Conservation (phyloP, 2,888 invertebrate genomes). For the Rhingia campestris region DNA sequence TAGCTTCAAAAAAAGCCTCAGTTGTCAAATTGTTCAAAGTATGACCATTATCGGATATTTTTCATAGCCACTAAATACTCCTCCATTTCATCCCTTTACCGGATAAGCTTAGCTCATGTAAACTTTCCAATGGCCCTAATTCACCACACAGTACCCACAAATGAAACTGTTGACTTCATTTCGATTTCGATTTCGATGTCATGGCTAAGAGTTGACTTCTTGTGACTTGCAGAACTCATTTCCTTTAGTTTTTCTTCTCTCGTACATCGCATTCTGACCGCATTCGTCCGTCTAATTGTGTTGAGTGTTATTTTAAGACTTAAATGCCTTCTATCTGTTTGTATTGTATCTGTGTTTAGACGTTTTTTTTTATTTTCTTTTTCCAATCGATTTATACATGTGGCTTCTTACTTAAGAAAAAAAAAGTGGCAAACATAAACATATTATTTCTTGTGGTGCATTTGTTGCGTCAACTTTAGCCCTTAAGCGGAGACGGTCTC, state of each 20-base stretch:
- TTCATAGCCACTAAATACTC: too few species aligned
- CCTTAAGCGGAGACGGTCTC: constrained; percentile 24
- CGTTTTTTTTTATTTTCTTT: neutral
- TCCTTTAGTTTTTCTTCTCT: constrained; percentile 1
- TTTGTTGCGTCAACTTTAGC: constrained; percentile 61
- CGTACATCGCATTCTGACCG: constrained; percentile 50
- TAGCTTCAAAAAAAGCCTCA: too few species aligned
- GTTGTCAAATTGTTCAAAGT: too few species aligned
- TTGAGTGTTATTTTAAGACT: constrained; percentile 22
- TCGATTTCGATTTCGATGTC: constrained; percentile 56
- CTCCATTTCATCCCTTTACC: too few species aligned
- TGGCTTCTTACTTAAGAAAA: constrained; percentile 64
- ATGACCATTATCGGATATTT: too few species aligned
- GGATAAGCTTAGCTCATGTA: too few species aligned
- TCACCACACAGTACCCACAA: too few species aligned
- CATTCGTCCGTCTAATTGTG: constrained; percentile 43
- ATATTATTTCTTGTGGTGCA: constrained; percentile 36
- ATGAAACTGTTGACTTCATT: too few species aligned
- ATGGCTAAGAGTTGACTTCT: constrained; percentile 63
- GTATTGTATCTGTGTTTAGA: neutral
- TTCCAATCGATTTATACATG: constrained; percentile 42
- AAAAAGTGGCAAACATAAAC: constrained; percentile 11
- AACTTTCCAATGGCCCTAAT: too few species aligned
- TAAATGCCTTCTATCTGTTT: constrained; percentile 19
- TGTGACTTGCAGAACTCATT: constrained; percentile 4